A percentile compares a stretch with the other conserved stretches of the same genome.
These are phyloP conservation scores for Parotocinclus haroldoi DNA, from an alignment of 2,797 vertebrate species.

Conservation along the genomic window DNA sequence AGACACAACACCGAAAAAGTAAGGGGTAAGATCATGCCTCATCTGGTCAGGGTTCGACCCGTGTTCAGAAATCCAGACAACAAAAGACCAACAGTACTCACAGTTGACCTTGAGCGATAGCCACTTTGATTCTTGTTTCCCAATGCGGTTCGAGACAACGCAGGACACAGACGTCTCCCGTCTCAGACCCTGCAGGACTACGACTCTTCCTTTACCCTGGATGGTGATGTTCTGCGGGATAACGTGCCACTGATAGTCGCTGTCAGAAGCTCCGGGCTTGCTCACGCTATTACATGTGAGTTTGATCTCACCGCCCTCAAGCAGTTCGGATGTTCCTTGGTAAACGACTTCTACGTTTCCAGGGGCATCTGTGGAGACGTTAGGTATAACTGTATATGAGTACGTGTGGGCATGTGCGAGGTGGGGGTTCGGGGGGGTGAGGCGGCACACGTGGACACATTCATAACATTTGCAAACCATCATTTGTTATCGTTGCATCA, in stretches of 20 bases:
- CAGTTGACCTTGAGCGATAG: constrained; percentile 14
- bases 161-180: constrained; percentile 27
- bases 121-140: constrained; percentile 10
- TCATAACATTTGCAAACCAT: neutral
- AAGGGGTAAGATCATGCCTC: too few species aligned
- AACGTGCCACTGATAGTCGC: constrained; percentile 31
- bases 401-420: too few species aligned
- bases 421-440: too few species aligned
- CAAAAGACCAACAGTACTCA: constrained; percentile 14
- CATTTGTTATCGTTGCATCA: too few species aligned
- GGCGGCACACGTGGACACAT: too few species aligned
- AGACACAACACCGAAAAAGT: neutral
- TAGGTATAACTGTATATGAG: too few species aligned
- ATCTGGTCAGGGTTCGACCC: too few species aligned
- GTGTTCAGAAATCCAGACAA: neutral
- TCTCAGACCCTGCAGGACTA: neutral
- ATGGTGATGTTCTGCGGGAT: neutral
- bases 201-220: neutral
- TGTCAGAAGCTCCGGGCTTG: constrained; percentile 18
- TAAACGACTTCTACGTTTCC: constrained; percentile 12
- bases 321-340: neutral
- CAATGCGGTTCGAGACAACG: constrained; percentile 14
- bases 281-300: constrained; percentile 22
- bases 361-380: constrained; percentile 35
- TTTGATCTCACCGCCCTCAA: constrained; percentile 8